Evolutionary conservation across 2,113 vertebrate species (phyloP), one percentile per base, ranked within the genome.

Genomic region (Eurypyga helias): DNA sequence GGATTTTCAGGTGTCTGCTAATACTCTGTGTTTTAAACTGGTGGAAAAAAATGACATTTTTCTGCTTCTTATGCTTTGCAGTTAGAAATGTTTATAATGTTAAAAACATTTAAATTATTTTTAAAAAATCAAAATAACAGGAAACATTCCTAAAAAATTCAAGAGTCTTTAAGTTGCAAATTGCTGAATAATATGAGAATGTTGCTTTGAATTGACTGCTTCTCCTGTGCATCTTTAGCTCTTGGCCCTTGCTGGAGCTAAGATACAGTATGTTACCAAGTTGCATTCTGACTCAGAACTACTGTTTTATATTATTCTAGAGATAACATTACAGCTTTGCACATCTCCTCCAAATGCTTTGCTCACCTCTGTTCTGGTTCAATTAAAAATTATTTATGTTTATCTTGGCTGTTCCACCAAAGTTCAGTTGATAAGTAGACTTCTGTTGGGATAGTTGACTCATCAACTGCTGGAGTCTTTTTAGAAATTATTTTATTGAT

Each of bases 151-250:
- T 25, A 1, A 24, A 36, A 23, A 14, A 1, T 10, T 10, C 9
- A 29, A 8, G 2, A 26, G 13, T 34, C 15, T 55, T 58, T 69
- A 83, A 66, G 10, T 55, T 79, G 13, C 13, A 76, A 15, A 26
- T 51, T 57, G 8, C 3, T 52, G 34, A 65, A 11, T 72, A 11
- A 28, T 66, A 23, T 20, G 26, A 61, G 73, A 64, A 7, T 38
- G 21, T 29, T 61, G 1, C 17, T 80, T 72, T 0, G 3, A 54
- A 67, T 4, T 51, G 1, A 11, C 3, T 58, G 10, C 7, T 75
- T 82, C 16, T 46, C 10, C 43, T 15, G 21, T 9, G 0, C 8
- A 4, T 14, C 28, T 75, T 65, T 17, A 62, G 9, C 19, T 82
- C 33, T 43, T 80, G 33, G 3, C n/a, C 17, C 5, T 60, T 69